phyloP scores from a whole-genome alignment of 2,888 invertebrate species.

The Biston stratarius region DNA sequence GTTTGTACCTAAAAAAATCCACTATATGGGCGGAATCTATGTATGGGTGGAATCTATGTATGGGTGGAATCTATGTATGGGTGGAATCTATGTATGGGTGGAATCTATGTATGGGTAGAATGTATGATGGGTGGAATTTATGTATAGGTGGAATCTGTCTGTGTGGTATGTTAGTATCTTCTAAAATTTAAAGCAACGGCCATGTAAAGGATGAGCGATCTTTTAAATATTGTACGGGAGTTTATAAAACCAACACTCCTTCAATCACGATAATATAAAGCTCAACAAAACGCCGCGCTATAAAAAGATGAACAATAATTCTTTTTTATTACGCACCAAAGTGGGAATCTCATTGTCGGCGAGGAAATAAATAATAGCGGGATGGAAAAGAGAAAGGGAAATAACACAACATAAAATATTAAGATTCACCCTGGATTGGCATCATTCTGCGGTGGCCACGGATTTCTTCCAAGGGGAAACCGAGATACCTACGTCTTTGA shows the following conservation, averaged over 20 bases:
- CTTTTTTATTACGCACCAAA: slow-evolving; percentile 85
- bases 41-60: too few species aligned
- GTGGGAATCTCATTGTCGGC: slow-evolving; percentile 86
- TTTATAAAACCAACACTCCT: slow-evolving; percentile 64
- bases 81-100: too few species aligned
- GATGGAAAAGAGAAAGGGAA: slow-evolving; percentile 83
- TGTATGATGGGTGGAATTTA: too few species aligned
- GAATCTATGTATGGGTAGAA: too few species aligned
- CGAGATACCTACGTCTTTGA: slow-evolving; percentile 81
- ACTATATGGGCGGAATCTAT: too few species aligned
- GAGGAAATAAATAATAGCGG: slow-evolving; percentile 84
- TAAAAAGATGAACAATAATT: slow-evolving; percentile 86
- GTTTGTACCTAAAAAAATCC: too few species aligned
- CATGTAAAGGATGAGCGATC: not conserved
- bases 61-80: too few species aligned
- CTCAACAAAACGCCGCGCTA: slow-evolving; percentile 79
- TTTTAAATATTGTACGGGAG: slow-evolving; percentile 33
- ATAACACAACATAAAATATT: slow-evolving; percentile 86
- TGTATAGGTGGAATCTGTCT: too few species aligned
- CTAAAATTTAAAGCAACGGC: not conserved
- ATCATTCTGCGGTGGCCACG: slow-evolving; percentile 82
- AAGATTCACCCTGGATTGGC: slow-evolving; percentile 86
- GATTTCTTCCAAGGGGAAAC: slow-evolving; percentile 75
- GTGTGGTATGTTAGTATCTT: not conserved
- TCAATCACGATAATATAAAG: slow-evolving; percentile 78